A percentile compares a stretch with the other conserved stretches of the same genome.
phyloP scores from a whole-genome alignment of 1,140 invertebrate species.

The Odontomachus brunneus region DNA sequence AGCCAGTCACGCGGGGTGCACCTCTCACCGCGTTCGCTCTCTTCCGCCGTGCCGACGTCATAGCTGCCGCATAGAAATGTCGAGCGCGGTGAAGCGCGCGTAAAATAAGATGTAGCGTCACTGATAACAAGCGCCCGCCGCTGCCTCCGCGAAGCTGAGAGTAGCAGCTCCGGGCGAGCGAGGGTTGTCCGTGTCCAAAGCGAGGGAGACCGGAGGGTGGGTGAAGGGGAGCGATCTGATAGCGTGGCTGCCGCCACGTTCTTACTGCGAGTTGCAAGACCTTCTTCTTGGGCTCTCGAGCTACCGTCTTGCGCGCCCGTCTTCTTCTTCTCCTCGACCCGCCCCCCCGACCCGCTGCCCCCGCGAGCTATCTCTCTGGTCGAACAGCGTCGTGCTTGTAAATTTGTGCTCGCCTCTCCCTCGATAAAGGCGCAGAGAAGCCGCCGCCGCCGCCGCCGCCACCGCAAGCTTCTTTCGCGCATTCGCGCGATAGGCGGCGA shows the following conservation, averaged over 20 bases:
- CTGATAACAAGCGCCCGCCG: slow-evolving; percentile 82
- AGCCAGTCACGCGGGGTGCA: slow-evolving; percentile 80
- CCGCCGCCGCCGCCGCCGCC: slow-evolving; percentile 76
- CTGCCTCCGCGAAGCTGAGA: not conserved
- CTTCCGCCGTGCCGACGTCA: slow-evolving; percentile 81
- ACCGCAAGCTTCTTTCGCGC: slow-evolving; percentile 54
- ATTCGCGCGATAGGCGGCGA: slow-evolving; percentile 62
- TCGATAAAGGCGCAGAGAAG: slow-evolving; percentile 78
- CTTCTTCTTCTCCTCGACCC: slow-evolving; percentile 16
- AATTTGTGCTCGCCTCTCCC: slow-evolving; percentile 79
- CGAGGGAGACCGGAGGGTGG: not conserved
- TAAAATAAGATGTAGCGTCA: slow-evolving; percentile 86
- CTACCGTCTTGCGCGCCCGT: slow-evolving; percentile 64
- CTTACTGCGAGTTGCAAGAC: slow-evolving; percentile 50
- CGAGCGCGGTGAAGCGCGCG: slow-evolving; percentile 81
- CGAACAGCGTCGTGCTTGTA: slow-evolving; percentile 76
- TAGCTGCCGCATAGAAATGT: slow-evolving; percentile 85
- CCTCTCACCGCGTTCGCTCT: slow-evolving; percentile 69
- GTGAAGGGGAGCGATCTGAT: slow-evolving; percentile 70
- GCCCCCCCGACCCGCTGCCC: not conserved
- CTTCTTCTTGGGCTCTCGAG: slow-evolving; percentile 28
- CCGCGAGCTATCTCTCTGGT: slow-evolving; percentile 60
- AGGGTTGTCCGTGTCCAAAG: slow-evolving; percentile 50
- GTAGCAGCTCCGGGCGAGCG: slow-evolving; percentile 19
- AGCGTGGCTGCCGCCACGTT: slow-evolving; percentile 66